Conservation (phyloP, 2,888 invertebrate species). For the Machimus atricapillus region DNA sequence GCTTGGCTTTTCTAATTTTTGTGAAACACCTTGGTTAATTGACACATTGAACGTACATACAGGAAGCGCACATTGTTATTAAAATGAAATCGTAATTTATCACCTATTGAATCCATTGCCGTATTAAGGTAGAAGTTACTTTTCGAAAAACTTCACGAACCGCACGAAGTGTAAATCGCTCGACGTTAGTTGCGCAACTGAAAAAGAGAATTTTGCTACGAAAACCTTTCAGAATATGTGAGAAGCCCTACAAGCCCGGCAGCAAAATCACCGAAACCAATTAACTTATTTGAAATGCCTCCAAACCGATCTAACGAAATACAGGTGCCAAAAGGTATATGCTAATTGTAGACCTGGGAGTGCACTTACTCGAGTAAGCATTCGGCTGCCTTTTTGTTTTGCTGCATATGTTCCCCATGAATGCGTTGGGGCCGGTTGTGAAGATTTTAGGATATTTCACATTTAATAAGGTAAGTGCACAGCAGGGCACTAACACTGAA, state of each 20-base stretch:
- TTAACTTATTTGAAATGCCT: neutral
- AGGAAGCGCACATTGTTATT: neutral
- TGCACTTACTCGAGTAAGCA: neutral
- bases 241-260: neutral
- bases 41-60: neutral
- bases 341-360: neutral
- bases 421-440: neutral
- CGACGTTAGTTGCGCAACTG: neutral
- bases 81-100: neutral
- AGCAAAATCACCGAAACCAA: neutral
- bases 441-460: neutral
- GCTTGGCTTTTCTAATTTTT: neutral
- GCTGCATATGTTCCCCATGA: neutral
- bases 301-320: neutral
- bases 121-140: neutral
- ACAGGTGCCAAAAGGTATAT: neutral
- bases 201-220: neutral
- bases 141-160: neutral
- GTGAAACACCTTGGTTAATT: neutral
- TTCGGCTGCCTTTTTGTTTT: neutral
- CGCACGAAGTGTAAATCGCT: neutral
- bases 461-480: neutral
- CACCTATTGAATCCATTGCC: neutral
- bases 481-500: neutral
- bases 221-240: neutral